A percentile compares a stretch with the other conserved stretches of the same genome.
phyloP scores from a whole-genome alignment of 2,888 invertebrate species.

The Cepaea hortensis region DNA sequence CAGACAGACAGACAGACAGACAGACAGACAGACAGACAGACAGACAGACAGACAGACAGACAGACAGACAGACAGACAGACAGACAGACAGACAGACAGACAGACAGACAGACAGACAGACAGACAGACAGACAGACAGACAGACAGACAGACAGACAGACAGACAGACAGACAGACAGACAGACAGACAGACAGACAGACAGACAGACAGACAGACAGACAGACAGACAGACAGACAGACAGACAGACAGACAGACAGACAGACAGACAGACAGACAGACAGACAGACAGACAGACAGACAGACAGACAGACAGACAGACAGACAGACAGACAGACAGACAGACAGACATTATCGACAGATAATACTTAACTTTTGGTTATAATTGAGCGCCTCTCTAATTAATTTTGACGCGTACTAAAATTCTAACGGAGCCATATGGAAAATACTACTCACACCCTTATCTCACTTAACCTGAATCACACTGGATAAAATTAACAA shows the following conservation, averaged over 20 bases:
- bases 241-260: background rate
- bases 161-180: conserved; percentile 17
- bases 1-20: background rate
- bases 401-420: too few species aligned
- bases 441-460: background rate
- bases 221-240: background rate
- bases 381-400: too few species aligned
- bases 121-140: background rate
- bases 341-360: too few species aligned
- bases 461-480: background rate
- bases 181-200: background rate
- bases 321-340: background rate
- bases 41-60: background rate
- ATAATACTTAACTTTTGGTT: too few species aligned
- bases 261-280: conserved; percentile 3
- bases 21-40: conserved; percentile 2
- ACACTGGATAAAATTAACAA: background rate
- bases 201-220: conserved; percentile 6
- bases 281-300: background rate
- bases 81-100: background rate
- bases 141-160: conserved; percentile 31
- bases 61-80: background rate
- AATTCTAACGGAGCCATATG: too few species aligned
- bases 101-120: background rate
- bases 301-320: background rate